phyloP scores from a whole-genome alignment of 2,797 vertebrate species.

The Emydoidea blandingii region DNA sequence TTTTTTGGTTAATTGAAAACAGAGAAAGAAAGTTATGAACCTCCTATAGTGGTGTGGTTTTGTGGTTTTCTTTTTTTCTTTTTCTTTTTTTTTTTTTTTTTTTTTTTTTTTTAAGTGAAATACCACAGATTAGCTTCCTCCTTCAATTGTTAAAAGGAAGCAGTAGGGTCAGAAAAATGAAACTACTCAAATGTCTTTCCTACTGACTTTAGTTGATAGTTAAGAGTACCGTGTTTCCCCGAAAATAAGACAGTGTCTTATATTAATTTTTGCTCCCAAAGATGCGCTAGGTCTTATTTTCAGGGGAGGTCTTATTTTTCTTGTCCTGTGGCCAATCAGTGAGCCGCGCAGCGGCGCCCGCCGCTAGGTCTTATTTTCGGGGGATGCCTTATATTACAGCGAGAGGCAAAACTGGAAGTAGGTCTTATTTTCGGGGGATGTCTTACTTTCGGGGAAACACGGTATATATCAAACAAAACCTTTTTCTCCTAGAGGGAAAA shows the following conservation, averaged over 20 bases:
- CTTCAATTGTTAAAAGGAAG: conserved; percentile 19
- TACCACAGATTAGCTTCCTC: conserved; percentile 53
- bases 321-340: no score
- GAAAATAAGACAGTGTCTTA: no score
- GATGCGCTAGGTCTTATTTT: no score
- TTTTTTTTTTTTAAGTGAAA: conserved; percentile 20
- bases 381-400: no score
- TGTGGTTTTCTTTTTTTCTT: background rate
- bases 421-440: no score
- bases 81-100: background rate
- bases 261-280: no score
- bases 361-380: no score
- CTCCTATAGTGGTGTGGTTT: conserved; percentile 63
- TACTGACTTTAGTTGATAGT: background rate
- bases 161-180: background rate
- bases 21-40: conserved; percentile 57
- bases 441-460: no score
- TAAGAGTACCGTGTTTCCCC: no score
- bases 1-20: conserved; percentile 68
- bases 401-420: no score
- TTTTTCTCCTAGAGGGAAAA: background rate
- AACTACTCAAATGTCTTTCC: background rate
- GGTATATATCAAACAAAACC: background rate
- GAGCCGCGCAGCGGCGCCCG: no score
- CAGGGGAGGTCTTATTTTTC: no score